phyloP scores from a whole-genome alignment of 2,113 vertebrate species.

The Myiagra hebetior region DNA sequence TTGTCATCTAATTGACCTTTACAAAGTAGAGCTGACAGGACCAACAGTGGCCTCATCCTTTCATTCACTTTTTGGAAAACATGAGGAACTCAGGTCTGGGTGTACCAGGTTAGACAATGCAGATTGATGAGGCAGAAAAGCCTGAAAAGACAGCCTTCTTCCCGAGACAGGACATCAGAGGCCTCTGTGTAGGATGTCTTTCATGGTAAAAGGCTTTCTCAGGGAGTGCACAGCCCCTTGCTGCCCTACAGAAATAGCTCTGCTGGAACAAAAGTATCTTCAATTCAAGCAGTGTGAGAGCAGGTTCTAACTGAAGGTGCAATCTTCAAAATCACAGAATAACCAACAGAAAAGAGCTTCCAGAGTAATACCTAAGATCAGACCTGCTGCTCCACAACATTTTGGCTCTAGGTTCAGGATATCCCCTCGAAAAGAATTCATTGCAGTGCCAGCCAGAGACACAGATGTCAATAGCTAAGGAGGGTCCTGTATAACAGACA shows the following conservation, averaged over 20 bases:
- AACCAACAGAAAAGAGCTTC: neutral
- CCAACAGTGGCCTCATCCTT: neutral
- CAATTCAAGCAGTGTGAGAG: neutral
- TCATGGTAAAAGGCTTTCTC: neutral
- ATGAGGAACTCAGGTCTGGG: neutral
- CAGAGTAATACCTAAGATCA: neutral
- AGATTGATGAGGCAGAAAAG: constrained; percentile 47
- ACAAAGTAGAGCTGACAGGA: neutral
- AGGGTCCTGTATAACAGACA: neutral
- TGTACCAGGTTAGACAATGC: neutral
- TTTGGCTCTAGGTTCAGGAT: neutral
- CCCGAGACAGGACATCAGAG: neutral
- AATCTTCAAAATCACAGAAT: neutral
- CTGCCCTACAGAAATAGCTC: neutral
- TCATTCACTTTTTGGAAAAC: neutral
- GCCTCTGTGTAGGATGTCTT: neutral
- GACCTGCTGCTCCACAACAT: neutral
- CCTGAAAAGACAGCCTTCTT: constrained; percentile 15
- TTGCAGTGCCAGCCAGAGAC: neutral
- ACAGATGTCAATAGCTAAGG: neutral
- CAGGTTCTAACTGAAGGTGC: neutral
- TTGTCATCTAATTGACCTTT: neutral
- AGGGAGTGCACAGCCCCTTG: neutral
- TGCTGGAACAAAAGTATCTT: neutral
- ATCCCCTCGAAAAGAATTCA: neutral